Evolutionary conservation across 2,113 vertebrate species (phyloP).

Genomic region (Mirza zaza): DNA sequence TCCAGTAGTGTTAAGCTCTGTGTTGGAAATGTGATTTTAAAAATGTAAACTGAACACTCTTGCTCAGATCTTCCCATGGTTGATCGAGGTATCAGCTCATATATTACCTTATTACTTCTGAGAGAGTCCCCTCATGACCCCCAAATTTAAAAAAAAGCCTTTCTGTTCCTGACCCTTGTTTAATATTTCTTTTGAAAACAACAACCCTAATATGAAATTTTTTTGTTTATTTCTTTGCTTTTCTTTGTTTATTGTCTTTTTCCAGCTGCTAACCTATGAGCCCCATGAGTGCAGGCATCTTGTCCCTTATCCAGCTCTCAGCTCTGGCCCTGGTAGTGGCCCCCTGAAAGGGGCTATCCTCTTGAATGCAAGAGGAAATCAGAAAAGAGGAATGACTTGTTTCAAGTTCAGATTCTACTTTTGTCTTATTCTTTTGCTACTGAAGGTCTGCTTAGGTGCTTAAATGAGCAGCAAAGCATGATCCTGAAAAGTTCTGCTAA

Average conservation of each 20-base stretch:
- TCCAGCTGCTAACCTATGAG: background rate
- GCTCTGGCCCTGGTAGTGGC: background rate
- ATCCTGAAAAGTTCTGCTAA: background rate
- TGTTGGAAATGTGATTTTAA: constrained; percentile 15
- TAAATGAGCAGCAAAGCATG: constrained; percentile 4
- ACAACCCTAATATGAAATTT: background rate
- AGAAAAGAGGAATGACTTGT: background rate
- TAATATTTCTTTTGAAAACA: background rate
- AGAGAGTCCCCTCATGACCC: background rate
- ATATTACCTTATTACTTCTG: background rate
- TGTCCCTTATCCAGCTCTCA: background rate
- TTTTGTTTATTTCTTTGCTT: background rate
- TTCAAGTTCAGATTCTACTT: background rate
- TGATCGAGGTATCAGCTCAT: background rate
- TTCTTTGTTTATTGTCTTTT: background rate
- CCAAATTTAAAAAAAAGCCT: background rate
- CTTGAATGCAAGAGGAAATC: background rate
- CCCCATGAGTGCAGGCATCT: background rate
- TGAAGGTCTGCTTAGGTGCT: constrained; percentile 16
- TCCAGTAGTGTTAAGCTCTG: constrained; percentile 2
- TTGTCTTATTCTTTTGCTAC: background rate
- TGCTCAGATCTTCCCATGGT: background rate
- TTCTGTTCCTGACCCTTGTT: background rate
- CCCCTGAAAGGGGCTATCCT: background rate
- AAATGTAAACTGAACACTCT: background rate